Percentiles rank a stretch among this genome's conserved stretches.
phyloP scores from a whole-genome alignment of 2,113 vertebrate species.

The Aramus guarauna region DNA sequence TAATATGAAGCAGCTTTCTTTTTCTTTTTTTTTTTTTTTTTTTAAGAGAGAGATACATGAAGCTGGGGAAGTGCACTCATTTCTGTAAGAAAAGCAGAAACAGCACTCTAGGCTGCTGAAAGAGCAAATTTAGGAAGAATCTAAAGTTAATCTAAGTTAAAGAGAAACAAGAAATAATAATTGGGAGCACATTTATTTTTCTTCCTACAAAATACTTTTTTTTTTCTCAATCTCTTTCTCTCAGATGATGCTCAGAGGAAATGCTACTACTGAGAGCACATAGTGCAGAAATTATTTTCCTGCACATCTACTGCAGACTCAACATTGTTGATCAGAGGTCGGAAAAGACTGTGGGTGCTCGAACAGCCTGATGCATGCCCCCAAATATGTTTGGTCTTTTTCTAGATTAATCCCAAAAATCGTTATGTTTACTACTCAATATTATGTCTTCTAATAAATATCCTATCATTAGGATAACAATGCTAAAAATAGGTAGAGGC shows the following conservation, averaged over 20 bases:
- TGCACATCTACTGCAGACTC: not conserved
- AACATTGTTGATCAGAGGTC: not conserved
- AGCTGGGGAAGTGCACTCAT: constrained; percentile 12
- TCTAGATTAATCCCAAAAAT: not conserved
- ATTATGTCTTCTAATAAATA: not conserved
- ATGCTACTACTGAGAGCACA: not conserved
- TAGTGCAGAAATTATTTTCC: not conserved
- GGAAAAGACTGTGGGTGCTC: not conserved
- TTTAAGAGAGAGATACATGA: not conserved
- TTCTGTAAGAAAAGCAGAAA: not conserved
- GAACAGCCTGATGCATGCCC: fast-evolving
- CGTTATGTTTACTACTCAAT: not conserved
- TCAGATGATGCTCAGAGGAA: not conserved
- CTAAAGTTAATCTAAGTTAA: no score
- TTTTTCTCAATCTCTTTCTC: not conserved
- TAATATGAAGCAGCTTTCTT: constrained; percentile 8
- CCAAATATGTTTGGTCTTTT: not conserved
- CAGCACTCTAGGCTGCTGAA: not conserved
- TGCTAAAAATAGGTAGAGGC: not conserved
- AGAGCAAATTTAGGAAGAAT: not conserved
- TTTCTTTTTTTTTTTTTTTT: not conserved
- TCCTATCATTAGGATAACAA: not conserved
- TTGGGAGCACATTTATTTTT: not conserved
- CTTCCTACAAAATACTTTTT: not conserved
- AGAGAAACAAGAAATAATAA: not conserved